Conservation (phyloP, 2,113 vertebrate genomes). For the Chaetops frenatus region DNA sequence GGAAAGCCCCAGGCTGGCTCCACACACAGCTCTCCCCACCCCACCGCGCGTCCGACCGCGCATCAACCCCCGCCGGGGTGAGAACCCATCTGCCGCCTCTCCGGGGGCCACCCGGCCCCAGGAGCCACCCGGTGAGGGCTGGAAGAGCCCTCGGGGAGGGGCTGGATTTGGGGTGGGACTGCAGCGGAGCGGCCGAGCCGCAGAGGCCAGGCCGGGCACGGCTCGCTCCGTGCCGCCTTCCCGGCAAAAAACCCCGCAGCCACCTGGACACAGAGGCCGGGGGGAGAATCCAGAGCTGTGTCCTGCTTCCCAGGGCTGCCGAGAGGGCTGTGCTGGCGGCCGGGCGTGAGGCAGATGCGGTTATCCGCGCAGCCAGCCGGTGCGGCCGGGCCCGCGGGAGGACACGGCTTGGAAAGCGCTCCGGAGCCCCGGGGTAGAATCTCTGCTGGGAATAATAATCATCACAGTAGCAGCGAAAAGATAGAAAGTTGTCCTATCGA, state of each 20-base stretch:
- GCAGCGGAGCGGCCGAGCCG: neutral
- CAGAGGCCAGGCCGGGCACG: too few species aligned
- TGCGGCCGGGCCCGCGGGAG: neutral
- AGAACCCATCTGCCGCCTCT: neutral
- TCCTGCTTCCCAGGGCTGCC: neutral
- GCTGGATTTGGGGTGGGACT: neutral
- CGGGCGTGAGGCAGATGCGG: constrained; percentile 2
- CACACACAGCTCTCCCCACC: neutral
- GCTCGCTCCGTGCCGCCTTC: neutral
- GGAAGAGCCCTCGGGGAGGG: neutral
- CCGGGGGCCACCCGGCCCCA: fast-evolving
- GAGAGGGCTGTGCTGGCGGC: neutral
- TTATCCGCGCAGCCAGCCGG: neutral
- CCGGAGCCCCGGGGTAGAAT: constrained; percentile 12
- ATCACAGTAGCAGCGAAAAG: neutral
- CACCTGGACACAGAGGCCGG: neutral
- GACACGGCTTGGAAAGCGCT: neutral
- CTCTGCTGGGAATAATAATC: neutral
- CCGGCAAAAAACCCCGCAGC: neutral
- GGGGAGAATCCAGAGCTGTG: fast-evolving
- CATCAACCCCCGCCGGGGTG: neutral
- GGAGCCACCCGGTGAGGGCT: fast-evolving
- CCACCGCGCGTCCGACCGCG: fast-evolving
- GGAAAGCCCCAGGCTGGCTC: neutral
- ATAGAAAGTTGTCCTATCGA: neutral